These are phyloP conservation scores for Hestina assimilis DNA, from an alignment of 1,140 invertebrate genomes.

Conservation along the genomic window DNA sequence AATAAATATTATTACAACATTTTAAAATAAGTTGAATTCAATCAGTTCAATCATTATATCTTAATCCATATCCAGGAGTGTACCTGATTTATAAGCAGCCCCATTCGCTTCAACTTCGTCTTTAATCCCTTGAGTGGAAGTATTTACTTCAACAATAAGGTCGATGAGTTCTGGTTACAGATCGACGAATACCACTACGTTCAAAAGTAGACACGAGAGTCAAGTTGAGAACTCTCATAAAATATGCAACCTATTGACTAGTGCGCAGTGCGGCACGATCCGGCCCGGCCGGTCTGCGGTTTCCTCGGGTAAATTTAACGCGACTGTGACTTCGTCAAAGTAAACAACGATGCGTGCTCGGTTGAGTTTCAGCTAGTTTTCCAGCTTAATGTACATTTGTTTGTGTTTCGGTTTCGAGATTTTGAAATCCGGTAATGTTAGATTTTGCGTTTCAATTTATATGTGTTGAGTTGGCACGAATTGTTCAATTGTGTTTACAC, in stretches of 20 bases:
- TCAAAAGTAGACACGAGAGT: conserved; percentile 35
- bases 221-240: conserved; percentile 55
- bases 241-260: conserved; percentile 69
- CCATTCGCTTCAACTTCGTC: conserved; percentile 5
- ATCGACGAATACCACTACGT: conserved; percentile 24
- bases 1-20: too few species aligned
- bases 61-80: neutral
- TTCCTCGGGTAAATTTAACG: conserved; percentile 50
- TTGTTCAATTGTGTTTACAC: conserved; percentile 1
- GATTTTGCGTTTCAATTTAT: conserved; percentile 20
- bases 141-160: conserved; percentile 17
- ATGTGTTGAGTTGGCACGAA: conserved; percentile 2
- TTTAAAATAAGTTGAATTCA: too few species aligned
- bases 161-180: conserved; percentile 21
- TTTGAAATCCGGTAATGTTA: conserved; percentile 39
- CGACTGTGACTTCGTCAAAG: conserved; percentile 59
- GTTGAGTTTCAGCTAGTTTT: conserved; percentile 45
- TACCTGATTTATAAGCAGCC: neutral
- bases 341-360: conserved; percentile 55
- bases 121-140: neutral
- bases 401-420: conserved; percentile 44
- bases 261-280: conserved; percentile 61
- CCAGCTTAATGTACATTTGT: conserved; percentile 48
- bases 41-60: neutral
- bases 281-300: conserved; percentile 43